A percentile compares a stretch with the other conserved stretches of the same genome.
Evolutionary conservation across 2,113 vertebrate species (phyloP).

Genomic region (Pleuronectes platessa): DNA sequence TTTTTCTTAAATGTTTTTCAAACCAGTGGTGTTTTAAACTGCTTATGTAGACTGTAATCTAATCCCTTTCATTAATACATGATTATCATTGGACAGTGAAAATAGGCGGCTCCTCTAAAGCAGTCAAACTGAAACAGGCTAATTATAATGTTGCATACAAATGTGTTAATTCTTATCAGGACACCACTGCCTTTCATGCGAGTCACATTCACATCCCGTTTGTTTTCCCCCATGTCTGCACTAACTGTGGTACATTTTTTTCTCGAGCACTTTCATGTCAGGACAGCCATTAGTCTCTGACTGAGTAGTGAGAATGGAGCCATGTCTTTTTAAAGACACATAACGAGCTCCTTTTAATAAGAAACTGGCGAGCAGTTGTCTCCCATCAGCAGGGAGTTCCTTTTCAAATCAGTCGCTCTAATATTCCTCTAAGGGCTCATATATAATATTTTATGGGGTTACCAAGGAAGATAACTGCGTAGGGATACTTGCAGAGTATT

Average conservation of each 20-base stretch:
- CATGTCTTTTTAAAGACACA: slow-evolving; percentile 27
- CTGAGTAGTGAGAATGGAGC: slow-evolving; percentile 19
- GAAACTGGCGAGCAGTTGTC: slow-evolving; percentile 20
- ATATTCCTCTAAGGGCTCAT: slow-evolving; percentile 6
- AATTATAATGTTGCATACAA: not conserved
- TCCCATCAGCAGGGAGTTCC: slow-evolving; percentile 27
- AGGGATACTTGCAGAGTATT: not conserved
- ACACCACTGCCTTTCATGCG: not conserved
- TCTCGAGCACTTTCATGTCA: slow-evolving; percentile 4
- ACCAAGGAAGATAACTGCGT: not conserved
- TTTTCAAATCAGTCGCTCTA: slow-evolving; percentile 9
- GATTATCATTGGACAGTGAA: not conserved
- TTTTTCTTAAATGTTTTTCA: too few species aligned
- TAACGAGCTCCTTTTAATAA: slow-evolving; percentile 44
- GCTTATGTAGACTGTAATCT: not conserved
- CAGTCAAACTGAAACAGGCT: not conserved
- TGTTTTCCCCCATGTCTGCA: slow-evolving; percentile 1
- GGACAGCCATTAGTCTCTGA: slow-evolving; percentile 36
- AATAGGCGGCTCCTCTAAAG: not conserved
- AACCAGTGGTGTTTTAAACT: not conserved
- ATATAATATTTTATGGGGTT: slow-evolving; percentile 23
- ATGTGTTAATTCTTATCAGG: not conserved
- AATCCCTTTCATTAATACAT: not conserved
- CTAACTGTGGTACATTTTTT: slow-evolving; percentile 13
- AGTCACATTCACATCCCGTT: slow-evolving; percentile 1